phyloP scores from a whole-genome alignment of 2,797 vertebrate genomes.

The Lagodon rhomboides region DNA sequence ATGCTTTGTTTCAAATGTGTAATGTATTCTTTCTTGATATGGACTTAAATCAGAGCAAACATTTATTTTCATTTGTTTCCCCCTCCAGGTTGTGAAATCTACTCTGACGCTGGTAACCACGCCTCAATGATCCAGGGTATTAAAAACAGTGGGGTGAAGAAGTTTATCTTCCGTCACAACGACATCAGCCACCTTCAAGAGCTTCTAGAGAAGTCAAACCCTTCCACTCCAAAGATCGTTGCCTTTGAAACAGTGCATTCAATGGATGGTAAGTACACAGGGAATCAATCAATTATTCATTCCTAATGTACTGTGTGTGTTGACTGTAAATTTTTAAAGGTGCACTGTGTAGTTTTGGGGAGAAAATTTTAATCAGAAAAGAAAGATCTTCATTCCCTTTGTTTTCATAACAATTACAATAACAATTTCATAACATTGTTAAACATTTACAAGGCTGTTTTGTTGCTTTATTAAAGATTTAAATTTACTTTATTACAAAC shows the following conservation, averaged over 20 bases:
- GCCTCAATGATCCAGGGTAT: constrained; percentile 97
- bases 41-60: background rate
- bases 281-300: background rate
- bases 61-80: background rate
- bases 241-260: constrained; percentile 97
- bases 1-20: background rate
- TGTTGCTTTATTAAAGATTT: too few relatives aligned
- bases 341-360: too few relatives aligned
- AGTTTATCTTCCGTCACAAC: constrained; percentile 95
- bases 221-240: constrained; percentile 91
- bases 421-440: too few relatives aligned
- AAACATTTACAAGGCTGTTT: too few relatives aligned
- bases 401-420: too few relatives aligned
- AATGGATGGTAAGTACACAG: constrained; percentile 90
- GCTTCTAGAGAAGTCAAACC: constrained; percentile 88
- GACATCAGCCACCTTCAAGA: constrained; percentile 88
- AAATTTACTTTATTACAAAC: too few relatives aligned
- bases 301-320: background rate
- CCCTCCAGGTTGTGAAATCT: constrained; percentile 92
- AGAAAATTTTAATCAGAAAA: too few relatives aligned
- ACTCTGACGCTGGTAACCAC: constrained; percentile 94
- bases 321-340: too few relatives aligned
- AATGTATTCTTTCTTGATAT: background rate
- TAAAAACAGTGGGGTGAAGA: constrained; percentile 92
- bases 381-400: too few relatives aligned